A percentile compares a stretch with the other conserved stretches of the same genome.
Evolutionary conservation across 2,888 invertebrate genomes (phyloP).

Genomic region (Patella caerulea): DNA sequence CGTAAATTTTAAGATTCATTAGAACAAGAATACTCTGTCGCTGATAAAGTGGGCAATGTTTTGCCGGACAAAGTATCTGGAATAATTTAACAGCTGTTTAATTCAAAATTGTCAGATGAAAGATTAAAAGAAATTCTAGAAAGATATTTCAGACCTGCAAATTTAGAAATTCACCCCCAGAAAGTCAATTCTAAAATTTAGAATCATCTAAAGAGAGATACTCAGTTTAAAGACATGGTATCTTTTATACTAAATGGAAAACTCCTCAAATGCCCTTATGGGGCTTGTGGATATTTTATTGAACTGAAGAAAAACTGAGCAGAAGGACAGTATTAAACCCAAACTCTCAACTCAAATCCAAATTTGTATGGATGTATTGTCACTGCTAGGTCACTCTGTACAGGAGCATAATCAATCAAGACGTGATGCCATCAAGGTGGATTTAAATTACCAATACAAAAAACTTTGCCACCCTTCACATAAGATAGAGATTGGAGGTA

Average conservation of each 20-base stretch:
- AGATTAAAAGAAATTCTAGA: not conserved
- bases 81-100: not conserved
- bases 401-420: too few species aligned
- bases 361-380: too few species aligned
- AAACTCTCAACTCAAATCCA: too few species aligned
- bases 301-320: too few species aligned
- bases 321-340: too few species aligned
- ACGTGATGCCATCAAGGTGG: not conserved
- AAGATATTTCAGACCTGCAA: not conserved
- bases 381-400: too few species aligned
- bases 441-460: not conserved
- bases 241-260: slow-evolving; percentile 1
- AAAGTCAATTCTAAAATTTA: not conserved
- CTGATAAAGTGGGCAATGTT: not conserved
- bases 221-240: too few species aligned
- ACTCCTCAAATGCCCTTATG: not conserved
- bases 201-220: not conserved
- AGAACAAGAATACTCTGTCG: slow-evolving; percentile 2
- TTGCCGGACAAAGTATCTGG: not conserved
- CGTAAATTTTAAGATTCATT: not conserved
- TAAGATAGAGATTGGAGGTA: not conserved
- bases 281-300: not conserved
- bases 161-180: not conserved
- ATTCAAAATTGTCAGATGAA: not conserved
- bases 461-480: not conserved